Percentiles rank a stretch among this genome's conserved stretches.
These are phyloP conservation scores for Drosophila parvula DNA, from an alignment of 1,140 invertebrate genomes.

Conservation along the genomic window DNA sequence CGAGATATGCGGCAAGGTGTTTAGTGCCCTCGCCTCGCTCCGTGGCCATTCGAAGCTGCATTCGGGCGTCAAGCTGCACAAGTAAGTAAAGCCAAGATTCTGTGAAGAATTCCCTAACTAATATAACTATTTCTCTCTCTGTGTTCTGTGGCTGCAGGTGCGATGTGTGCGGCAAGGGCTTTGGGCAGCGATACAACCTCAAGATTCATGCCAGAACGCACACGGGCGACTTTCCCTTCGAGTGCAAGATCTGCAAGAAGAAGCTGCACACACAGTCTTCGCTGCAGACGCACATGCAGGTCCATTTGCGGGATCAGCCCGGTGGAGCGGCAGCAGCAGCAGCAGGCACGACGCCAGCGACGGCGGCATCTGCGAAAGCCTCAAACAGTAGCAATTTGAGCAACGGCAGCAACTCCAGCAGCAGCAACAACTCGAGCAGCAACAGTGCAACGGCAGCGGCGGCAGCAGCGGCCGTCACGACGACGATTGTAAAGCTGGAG, in stretches of 20 bases:
- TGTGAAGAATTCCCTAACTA: no score
- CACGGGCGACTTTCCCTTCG: constrained; percentile 89
- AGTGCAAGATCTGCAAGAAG: constrained; percentile 87
- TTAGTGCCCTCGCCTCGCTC: constrained; percentile 79
- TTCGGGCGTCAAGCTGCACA: constrained; percentile 82
- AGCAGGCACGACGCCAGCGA: constrained; percentile 6
- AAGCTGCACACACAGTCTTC: constrained; percentile 82
- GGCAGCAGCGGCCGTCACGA: constrained; percentile 15
- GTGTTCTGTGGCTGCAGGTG: constrained; percentile 55
- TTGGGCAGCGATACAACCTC: constrained; percentile 85
- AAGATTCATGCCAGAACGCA: constrained; percentile 86
- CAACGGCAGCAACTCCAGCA: constrained; percentile 21
- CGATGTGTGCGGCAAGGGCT: constrained; percentile 85
- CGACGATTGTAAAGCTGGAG: constrained; percentile 67
- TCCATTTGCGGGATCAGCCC: constrained; percentile 79
- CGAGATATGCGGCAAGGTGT: constrained; percentile 83
- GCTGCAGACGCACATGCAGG: constrained; percentile 83
- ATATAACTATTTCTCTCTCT: neutral
- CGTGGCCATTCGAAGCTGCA: constrained; percentile 81
- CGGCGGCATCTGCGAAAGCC: constrained; percentile 11
- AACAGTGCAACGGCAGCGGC: constrained; percentile 21
- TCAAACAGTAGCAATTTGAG: constrained; percentile 38
- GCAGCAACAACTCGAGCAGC: constrained; percentile 37
- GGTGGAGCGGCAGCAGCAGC: constrained; percentile 12
- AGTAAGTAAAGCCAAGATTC: constrained; percentile 56